Percentiles rank a stretch among this genome's conserved stretches.
phyloP scores from a whole-genome alignment of 92 coral and sea anemone genomes.

The Metridium senile region DNA sequence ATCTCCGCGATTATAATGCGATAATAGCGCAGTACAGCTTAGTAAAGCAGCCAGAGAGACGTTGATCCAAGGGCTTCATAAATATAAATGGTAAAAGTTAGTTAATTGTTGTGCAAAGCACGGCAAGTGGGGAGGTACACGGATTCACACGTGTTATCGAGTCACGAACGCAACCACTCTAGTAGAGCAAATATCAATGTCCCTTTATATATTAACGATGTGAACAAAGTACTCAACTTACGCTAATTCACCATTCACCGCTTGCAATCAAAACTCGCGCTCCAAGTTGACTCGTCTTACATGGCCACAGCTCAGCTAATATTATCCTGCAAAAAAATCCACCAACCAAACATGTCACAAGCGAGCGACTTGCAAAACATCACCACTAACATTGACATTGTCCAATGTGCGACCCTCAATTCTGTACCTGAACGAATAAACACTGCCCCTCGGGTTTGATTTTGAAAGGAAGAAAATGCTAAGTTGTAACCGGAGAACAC shows the following conservation, averaged over 20 bases:
- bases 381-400: conserved; percentile 38
- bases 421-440: conserved; percentile 77
- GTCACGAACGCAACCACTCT: conserved; percentile 77
- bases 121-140: conserved; percentile 33
- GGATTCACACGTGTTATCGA: conserved; percentile 80
- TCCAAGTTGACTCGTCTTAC: conserved; percentile 94
- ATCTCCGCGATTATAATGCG: conserved; percentile 28
- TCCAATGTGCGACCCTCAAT: conserved; percentile 65
- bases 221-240: conserved; percentile 99
- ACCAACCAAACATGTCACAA: conserved; percentile 49
- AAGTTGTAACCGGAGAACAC: conserved; percentile 96
- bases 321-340: conserved; percentile 60
- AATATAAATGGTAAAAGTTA: conserved; percentile 31
- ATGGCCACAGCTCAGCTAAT: conserved; percentile 44
- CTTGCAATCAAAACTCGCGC: conserved; percentile 99
- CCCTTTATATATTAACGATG: conserved; percentile 87
- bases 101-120: conserved; percentile 22
- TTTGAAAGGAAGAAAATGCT: conserved; percentile 84
- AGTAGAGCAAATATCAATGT: conserved; percentile 74
- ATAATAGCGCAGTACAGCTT: conserved; percentile 29
- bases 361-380: conserved; percentile 18
- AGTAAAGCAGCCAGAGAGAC: conserved; percentile 1
- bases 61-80: conserved; percentile 8
- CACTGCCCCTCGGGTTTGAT: conserved; percentile 77
- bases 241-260: conserved; percentile 99